phyloP scores from a whole-genome alignment of 2,797 vertebrate species.

The Paratrypauchen microcephalus region DNA sequence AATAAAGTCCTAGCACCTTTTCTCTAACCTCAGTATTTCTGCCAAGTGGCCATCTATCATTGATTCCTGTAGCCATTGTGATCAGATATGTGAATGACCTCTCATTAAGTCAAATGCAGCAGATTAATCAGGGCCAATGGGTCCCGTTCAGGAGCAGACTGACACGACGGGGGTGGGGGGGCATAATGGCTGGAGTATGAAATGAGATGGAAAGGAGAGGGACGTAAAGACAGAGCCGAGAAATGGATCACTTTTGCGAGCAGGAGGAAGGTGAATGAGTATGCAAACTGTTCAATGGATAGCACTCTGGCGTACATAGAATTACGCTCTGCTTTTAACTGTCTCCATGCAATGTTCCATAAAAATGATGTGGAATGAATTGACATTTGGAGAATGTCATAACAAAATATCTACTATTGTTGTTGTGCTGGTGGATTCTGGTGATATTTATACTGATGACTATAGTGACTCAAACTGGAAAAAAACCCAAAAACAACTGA shows the following conservation, averaged over 20 bases:
- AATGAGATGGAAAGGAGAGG: constrained; percentile 65
- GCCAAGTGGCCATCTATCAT: constrained; percentile 74
- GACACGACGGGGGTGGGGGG: constrained; percentile 48
- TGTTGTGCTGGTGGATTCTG: background rate
- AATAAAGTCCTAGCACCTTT: constrained; percentile 60
- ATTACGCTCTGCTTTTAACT: constrained; percentile 19
- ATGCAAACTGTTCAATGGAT: constrained; percentile 31
- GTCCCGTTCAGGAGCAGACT: constrained; percentile 65
- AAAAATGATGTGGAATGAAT: background rate
- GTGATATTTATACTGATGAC: background rate
- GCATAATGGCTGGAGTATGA: constrained; percentile 72
- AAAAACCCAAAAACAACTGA: background rate
- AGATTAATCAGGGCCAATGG: constrained; percentile 75
- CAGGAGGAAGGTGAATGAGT: constrained; percentile 35
- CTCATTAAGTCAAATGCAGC: constrained; percentile 77
- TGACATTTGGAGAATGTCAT: constrained; percentile 5
- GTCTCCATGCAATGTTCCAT: background rate
- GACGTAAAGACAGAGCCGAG: constrained; percentile 58
- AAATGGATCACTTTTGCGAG: constrained; percentile 60
- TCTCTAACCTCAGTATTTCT: constrained; percentile 59
- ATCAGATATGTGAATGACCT: constrained; percentile 78
- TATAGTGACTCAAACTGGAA: background rate
- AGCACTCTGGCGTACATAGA: constrained; percentile 23
- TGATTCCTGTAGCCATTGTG: constrained; percentile 69
- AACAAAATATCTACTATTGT: background rate